Percentiles rank a stretch among this genome's conserved stretches.
phyloP scores from a whole-genome alignment of 2,888 invertebrate species.

The Patella pellucida region DNA sequence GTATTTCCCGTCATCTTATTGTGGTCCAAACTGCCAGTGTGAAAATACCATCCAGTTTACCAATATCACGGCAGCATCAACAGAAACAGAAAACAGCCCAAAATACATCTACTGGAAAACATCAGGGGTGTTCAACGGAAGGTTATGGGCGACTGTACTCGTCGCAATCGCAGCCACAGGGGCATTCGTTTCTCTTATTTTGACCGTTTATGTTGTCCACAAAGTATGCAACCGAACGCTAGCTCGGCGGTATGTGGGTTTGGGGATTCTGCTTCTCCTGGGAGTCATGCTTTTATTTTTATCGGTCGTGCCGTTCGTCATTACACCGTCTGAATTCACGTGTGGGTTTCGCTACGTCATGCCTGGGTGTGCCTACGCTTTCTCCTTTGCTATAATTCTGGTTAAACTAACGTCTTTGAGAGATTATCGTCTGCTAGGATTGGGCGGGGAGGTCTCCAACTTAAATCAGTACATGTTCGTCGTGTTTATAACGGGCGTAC shows the following conservation, averaged over 20 bases:
- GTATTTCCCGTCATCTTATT: slow-evolving; percentile 28
- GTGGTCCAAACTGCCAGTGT: slow-evolving; percentile 42
- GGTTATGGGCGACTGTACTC: slow-evolving; percentile 89
- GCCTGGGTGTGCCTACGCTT: slow-evolving; percentile 75
- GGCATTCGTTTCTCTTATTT: slow-evolving; percentile 85
- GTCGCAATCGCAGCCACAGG: slow-evolving; percentile 85
- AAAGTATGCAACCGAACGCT: slow-evolving; percentile 74
- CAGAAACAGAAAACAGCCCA: slow-evolving; percentile 23
- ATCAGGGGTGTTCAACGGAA: slow-evolving; percentile 43
- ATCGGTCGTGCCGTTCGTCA: slow-evolving; percentile 70
- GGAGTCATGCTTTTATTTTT: slow-evolving; percentile 70
- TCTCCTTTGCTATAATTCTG: slow-evolving; percentile 89
- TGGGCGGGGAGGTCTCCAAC: slow-evolving; percentile 83
- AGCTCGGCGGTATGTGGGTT: slow-evolving; percentile 50
- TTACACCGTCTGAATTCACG: slow-evolving; percentile 67
- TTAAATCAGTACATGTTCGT: slow-evolving; percentile 85
- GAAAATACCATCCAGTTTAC: slow-evolving; percentile 33
- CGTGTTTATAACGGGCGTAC: slow-evolving; percentile 88
- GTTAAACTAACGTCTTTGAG: slow-evolving; percentile 94
- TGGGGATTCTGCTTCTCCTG: slow-evolving; percentile 71
- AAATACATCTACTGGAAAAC: slow-evolving; percentile 35
- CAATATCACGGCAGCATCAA: slow-evolving; percentile 17
- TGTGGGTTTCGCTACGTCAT: slow-evolving; percentile 71
- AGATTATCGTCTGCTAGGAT: slow-evolving; percentile 84
- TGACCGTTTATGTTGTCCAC: slow-evolving; percentile 88